Evolutionary conservation across 2,797 vertebrate genomes (phyloP).

Genomic region (Typhlichthys eigenmanni): DNA sequence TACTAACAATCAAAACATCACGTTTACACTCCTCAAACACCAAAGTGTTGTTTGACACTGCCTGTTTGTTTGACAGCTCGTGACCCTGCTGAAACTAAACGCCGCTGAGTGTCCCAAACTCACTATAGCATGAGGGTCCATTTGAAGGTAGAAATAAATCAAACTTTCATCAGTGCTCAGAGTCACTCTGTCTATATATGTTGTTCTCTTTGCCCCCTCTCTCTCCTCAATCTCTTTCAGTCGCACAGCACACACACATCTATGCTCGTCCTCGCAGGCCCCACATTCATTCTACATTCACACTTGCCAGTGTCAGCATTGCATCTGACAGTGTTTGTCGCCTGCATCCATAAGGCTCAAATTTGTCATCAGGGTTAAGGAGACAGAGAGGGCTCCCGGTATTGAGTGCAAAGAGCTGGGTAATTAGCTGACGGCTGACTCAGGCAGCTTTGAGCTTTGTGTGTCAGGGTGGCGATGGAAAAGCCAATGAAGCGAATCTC

Average conservation of each 20-base stretch:
- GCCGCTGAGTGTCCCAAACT: no score
- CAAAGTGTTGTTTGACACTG: no score
- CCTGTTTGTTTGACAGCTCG: no score
- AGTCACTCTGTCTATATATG: neutral
- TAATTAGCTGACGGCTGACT: slow-evolving; percentile 77
- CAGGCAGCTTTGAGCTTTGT: slow-evolving; percentile 70
- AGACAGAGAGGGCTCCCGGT: slow-evolving; percentile 41
- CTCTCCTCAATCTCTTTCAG: slow-evolving; percentile 9
- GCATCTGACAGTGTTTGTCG: slow-evolving; percentile 41
- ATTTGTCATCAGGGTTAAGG: slow-evolving; percentile 61
- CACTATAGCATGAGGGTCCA: no score
- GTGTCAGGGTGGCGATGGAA: slow-evolving; percentile 66
- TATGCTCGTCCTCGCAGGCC: slow-evolving; percentile 6
- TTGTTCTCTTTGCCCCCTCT: neutral
- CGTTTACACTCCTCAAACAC: no score
- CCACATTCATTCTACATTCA: slow-evolving; percentile 18
- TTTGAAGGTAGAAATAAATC: no score
- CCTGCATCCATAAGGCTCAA: slow-evolving; percentile 49
- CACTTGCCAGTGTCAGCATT: slow-evolving; percentile 30
- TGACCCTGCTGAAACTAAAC: no score
- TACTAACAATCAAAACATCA: no score
- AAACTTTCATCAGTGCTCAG: neutral
- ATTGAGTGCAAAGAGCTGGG: slow-evolving; percentile 67
- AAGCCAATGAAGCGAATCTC: slow-evolving; percentile 72
- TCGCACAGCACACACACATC: slow-evolving; percentile 7